Conservation (phyloP, 1,140 invertebrate species). For the Dreissena polymorpha region DNA sequence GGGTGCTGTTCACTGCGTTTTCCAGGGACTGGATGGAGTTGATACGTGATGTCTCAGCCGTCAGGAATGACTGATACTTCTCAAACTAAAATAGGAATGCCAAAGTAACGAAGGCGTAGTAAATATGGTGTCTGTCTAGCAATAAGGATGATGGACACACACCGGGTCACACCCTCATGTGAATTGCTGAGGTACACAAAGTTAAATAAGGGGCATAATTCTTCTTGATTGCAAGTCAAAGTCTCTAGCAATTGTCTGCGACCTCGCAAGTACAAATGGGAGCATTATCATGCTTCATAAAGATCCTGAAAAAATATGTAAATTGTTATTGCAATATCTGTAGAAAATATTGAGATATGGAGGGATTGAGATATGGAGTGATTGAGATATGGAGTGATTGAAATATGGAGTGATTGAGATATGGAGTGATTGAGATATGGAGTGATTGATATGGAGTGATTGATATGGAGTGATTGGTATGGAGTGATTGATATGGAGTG, state of each 20-base stretch:
- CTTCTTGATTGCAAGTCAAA: background rate
- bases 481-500: no score
- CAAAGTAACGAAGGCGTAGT: no score
- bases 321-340: no score
- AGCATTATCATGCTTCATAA: background rate
- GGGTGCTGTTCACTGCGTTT: slow-evolving; percentile 64
- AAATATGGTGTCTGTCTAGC: background rate
- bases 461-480: no score
- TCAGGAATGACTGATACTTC: slow-evolving; percentile 57
- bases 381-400: no score
- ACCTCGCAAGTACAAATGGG: background rate
- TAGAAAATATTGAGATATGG: no score
- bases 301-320: background rate
- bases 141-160: background rate
- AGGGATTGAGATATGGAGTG: no score
- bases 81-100: slow-evolving; percentile 51
- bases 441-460: no score
- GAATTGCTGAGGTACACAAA: background rate
- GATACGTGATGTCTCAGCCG: slow-evolving; percentile 47
- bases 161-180: background rate
- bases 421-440: no score
- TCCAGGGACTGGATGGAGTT: slow-evolving; percentile 70
- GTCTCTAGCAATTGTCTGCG: background rate
- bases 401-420: no score
- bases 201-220: background rate